Base-by-base conservation (phyloP, 2,113 vertebrate genomes). In the Motacilla tschutschensis region DNA sequence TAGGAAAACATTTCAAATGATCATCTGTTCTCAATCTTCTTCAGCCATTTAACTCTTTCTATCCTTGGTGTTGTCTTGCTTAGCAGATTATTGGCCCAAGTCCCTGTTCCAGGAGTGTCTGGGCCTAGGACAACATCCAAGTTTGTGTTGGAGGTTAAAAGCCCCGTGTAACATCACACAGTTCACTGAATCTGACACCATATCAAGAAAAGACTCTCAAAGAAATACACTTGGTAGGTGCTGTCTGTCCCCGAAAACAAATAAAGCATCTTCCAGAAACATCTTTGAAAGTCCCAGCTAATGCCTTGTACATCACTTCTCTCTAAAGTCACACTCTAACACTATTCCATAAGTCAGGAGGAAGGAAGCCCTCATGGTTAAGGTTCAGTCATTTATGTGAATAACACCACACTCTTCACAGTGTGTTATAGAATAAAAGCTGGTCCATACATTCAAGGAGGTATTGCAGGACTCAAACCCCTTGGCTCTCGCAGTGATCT, bases 131-230 rank as follows among this genome's bases (percentile, higher is more conserved):
- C 15, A 62, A 33, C 17, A 50, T 10, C 17, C 18, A 38, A 15
- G 24, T 64, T 80, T 75, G 40, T 57, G n/a, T 0, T 19, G 17
- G 70, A 33, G 53, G 62, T 63, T 72, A 47, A 77, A 80, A 82
- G 31, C n/a, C 44, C 33, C 0, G 0, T 22, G 35, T 24, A 86
- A 62, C 8, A 73, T 15, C 22, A 3, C 6, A 2, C 5, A 57
- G 38, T 31, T 85, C 60, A 31, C 29, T 26, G 53, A 6, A 28
- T 83, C 41, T 65, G 36, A 60, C 36, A 63, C 12, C 8, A 2
- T n/a, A 47, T 17, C 17, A 71, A 77, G 57, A n/a, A 40, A 70
- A 84, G 31, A 53, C 0, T 0, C 6, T 47, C 41, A 53, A 55
- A 80, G 41, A 81, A 85, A 62, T 43, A 72, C 6, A 16, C 7